Evolutionary conservation across 2,888 invertebrate genomes (phyloP).

Genomic region (Patella depressa): DNA sequence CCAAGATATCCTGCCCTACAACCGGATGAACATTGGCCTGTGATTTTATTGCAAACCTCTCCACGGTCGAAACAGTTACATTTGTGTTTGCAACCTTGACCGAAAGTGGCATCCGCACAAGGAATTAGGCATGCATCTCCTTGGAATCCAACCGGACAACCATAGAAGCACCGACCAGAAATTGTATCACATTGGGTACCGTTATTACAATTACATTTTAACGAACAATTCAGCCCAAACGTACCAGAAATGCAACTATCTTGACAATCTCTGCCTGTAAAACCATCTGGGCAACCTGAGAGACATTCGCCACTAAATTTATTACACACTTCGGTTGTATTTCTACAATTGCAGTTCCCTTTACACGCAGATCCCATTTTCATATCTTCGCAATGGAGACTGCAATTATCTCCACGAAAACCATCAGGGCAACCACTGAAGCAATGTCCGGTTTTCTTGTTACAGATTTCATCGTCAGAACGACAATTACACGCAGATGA

Average conservation of each 20-base stretch:
- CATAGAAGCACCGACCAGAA: constrained; percentile 23
- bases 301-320: neutral
- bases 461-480: neutral
- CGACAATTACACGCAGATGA: neutral
- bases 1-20: neutral
- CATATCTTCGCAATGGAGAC: neutral
- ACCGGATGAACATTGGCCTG: neutral
- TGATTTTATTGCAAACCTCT: neutral
- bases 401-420: neutral
- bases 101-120: neutral
- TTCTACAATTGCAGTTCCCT: neutral
- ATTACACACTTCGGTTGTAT: neutral
- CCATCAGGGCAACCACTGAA: neutral
- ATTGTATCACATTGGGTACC: constrained; percentile 16
- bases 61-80: neutral
- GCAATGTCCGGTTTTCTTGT: neutral
- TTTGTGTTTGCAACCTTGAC: neutral
- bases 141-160: constrained; percentile 21
- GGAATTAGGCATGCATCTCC: neutral
- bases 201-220: neutral
- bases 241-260: neutral
- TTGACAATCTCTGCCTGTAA: neutral
- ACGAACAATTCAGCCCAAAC: neutral
- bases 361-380: neutral
- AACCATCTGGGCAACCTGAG: neutral